A percentile compares a stretch with the other conserved stretches of the same genome.
These are phyloP conservation scores for Pteropus alecto DNA, from an alignment of 2,113 vertebrate genomes.

Conservation along the genomic window DNA sequence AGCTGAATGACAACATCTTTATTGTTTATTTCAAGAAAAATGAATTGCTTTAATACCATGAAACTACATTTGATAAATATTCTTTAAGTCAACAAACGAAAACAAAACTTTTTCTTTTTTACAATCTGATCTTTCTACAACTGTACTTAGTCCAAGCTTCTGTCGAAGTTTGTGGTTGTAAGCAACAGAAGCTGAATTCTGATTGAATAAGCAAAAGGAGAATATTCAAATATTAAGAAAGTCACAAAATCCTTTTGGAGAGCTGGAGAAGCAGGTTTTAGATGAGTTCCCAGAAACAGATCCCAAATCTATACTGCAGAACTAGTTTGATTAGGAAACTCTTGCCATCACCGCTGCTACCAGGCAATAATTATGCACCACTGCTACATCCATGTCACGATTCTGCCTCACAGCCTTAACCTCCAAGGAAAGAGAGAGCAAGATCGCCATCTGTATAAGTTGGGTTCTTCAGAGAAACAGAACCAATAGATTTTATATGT, in stretches of 20 bases:
- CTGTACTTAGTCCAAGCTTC: background rate
- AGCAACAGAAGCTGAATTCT: background rate
- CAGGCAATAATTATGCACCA: background rate
- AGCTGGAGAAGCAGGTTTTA: background rate
- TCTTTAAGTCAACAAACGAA: conserved; percentile 34
- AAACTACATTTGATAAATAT: conserved; percentile 26
- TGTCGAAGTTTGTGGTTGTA: background rate
- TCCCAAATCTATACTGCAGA: background rate
- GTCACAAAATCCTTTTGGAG: background rate
- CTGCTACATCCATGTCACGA: background rate
- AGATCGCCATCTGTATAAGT: background rate
- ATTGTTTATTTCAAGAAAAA: conserved; percentile 32
- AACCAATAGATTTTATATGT: background rate
- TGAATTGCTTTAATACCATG: background rate
- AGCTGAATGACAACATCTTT: background rate
- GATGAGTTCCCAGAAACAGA: background rate
- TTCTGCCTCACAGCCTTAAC: background rate
- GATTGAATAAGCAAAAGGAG: background rate
- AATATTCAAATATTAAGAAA: background rate
- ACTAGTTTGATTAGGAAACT: background rate
- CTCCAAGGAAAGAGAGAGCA: background rate
- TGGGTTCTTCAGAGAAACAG: background rate
- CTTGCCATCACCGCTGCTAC: background rate
- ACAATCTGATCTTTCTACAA: background rate
- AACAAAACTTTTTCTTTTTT: background rate